These are phyloP conservation scores for Crotalus horridus DNA, from an alignment of 2,113 vertebrate species.

Conservation along the genomic window DNA sequence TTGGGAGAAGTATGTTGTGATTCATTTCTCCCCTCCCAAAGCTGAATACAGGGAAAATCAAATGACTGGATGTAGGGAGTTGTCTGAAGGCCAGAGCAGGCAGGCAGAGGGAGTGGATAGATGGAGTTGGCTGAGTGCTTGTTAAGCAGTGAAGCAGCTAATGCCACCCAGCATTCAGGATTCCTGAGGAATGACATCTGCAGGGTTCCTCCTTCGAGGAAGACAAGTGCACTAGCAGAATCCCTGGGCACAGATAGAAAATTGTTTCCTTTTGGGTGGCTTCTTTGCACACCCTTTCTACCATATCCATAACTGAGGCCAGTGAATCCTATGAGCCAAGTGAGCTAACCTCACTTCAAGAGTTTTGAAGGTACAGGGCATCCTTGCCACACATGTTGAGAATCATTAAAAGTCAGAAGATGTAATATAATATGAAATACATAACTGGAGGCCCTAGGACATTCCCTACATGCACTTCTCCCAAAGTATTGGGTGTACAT, in stretches of 20 bases:
- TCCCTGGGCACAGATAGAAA: neutral
- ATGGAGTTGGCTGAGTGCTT: neutral
- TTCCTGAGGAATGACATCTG: constrained; percentile 6
- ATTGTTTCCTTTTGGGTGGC: neutral
- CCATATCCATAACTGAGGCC: neutral
- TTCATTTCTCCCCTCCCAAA: neutral
- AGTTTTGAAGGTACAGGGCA: neutral
- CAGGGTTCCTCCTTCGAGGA: neutral
- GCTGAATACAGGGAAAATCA: neutral
- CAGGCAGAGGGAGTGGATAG: neutral
- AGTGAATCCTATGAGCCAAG: neutral
- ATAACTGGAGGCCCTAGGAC: neutral
- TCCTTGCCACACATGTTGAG: neutral
- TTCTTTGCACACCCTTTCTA: neutral
- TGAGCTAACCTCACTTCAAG: neutral
- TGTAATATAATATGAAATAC: neutral
- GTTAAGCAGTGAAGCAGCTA: neutral
- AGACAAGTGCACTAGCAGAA: neutral
- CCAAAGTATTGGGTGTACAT: neutral
- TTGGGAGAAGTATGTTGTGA: neutral
- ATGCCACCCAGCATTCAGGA: neutral
- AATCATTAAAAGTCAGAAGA: neutral
- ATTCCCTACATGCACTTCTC: neutral
- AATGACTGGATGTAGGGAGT: neutral
- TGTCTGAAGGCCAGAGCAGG: neutral